Conservation (phyloP, 2,888 invertebrate species). For the Mythimna lalbum region DNA sequence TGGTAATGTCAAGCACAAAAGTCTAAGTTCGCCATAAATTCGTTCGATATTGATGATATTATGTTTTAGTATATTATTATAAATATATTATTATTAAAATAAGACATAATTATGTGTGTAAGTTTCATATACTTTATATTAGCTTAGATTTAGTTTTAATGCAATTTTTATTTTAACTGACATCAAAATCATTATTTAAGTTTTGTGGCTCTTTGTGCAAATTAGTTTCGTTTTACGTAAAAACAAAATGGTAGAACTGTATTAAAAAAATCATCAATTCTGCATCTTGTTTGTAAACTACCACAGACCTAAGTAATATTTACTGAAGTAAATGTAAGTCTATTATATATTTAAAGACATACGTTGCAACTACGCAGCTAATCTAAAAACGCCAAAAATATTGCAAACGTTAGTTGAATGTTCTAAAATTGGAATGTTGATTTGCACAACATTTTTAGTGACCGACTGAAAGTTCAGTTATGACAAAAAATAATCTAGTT, state of each 20-base stretch:
- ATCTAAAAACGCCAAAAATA: not conserved
- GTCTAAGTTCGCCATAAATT: slow-evolving; percentile 64
- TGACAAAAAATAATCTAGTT: too few relatives aligned
- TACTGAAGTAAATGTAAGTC: not conserved
- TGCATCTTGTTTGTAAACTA: not conserved
- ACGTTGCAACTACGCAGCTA: not conserved
- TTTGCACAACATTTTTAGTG: not conserved
- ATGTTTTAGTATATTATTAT: slow-evolving; percentile 61
- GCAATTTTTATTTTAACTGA: slow-evolving; percentile 62
- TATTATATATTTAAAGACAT: not conserved
- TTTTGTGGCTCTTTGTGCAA: slow-evolving; percentile 53
- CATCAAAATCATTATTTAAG: slow-evolving; percentile 35
- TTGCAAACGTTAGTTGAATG: not conserved
- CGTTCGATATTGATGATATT: slow-evolving; percentile 67
- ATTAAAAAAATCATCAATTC: not conserved
- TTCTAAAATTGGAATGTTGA: not conserved
- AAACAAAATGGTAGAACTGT: not conserved
- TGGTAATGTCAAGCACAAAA: slow-evolving; percentile 67
- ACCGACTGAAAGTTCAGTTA: too few relatives aligned
- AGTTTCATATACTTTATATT: slow-evolving; percentile 52
- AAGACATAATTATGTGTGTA: slow-evolving; percentile 58
- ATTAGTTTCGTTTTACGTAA: not conserved
- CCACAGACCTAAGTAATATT: not conserved
- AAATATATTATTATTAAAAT: slow-evolving; percentile 56
- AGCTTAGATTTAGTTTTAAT: slow-evolving; percentile 60